Evolutionary conservation across 2,113 vertebrate genomes (phyloP).

Genomic region (Opisthocomus hoazin): DNA sequence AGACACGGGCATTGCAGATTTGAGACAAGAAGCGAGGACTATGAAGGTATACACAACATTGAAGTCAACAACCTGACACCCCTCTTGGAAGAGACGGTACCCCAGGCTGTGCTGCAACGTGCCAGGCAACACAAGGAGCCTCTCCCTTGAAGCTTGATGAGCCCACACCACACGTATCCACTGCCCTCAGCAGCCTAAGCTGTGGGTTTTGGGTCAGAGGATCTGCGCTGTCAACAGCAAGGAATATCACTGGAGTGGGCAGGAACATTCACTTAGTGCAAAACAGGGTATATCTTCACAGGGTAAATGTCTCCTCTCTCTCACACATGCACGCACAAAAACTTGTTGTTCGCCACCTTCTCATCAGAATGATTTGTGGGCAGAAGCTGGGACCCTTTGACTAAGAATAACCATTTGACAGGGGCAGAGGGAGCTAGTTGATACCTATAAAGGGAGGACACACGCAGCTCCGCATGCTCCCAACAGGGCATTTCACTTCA

Average conservation of each 20-base stretch:
- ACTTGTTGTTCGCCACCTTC: background rate
- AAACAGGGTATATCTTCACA: background rate
- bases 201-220: background rate
- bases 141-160: background rate
- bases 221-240: background rate
- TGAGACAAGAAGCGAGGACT: background rate
- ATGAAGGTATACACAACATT: background rate
- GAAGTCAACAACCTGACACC: background rate
- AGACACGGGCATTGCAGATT: background rate
- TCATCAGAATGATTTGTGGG: background rate
- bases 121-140: background rate
- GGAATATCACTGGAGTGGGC: background rate
- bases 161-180: fast-evolving
- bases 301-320: background rate
- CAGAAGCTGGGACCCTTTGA: background rate
- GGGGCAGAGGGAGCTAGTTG: background rate
- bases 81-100: background rate
- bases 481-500: background rate
- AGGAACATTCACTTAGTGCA: background rate
- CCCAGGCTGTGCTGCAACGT: fast-evolving
- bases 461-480: background rate
- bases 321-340: background rate
- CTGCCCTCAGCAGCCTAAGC: background rate
- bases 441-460: background rate
- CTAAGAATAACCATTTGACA: background rate